Percentiles rank a stretch among this genome's conserved stretches.
phyloP scores from a whole-genome alignment of 2,888 invertebrate species.

The Eupithecia subfuscata region DNA sequence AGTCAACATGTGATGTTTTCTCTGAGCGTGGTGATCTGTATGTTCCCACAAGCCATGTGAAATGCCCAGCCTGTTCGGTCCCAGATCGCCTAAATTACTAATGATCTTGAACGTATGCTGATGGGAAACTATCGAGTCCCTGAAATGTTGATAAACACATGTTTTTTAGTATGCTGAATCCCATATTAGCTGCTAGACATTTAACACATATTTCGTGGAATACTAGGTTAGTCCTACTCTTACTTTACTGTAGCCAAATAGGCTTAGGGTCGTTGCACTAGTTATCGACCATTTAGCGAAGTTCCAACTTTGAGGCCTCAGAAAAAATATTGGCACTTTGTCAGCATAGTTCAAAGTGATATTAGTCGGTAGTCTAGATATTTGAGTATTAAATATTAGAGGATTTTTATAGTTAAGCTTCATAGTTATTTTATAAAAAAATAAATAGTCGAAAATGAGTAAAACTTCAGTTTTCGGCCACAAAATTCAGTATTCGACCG shows the following conservation, averaged over 20 bases:
- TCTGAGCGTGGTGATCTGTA: slow-evolving; percentile 55
- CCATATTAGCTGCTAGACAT: slow-evolving; percentile 22
- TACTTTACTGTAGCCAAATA: not conserved
- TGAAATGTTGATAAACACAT: slow-evolving; percentile 35
- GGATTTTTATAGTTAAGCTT: no score
- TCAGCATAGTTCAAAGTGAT: no score
- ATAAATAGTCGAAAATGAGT: no score
- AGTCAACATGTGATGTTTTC: slow-evolving; percentile 81
- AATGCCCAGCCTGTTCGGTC: slow-evolving; percentile 68
- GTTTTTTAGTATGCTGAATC: slow-evolving; percentile 15
- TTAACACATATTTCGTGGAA: not conserved
- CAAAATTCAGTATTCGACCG: no score
- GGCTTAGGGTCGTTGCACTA: no score
- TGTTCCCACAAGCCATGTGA: slow-evolving; percentile 80
- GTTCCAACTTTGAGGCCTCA: no score
- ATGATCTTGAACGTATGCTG: slow-evolving; percentile 68
- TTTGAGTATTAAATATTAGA: no score
- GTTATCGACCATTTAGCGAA: no score
- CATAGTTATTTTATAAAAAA: no score
- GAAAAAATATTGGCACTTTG: no score
- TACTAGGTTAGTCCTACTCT: not conserved
- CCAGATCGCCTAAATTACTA: slow-evolving; percentile 71
- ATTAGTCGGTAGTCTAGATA: no score
- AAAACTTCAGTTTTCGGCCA: no score
- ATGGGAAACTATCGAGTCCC: slow-evolving; percentile 50